These are phyloP conservation scores for Cydia pomonella DNA, from an alignment of 1,140 invertebrate genomes.

Conservation along the genomic window DNA sequence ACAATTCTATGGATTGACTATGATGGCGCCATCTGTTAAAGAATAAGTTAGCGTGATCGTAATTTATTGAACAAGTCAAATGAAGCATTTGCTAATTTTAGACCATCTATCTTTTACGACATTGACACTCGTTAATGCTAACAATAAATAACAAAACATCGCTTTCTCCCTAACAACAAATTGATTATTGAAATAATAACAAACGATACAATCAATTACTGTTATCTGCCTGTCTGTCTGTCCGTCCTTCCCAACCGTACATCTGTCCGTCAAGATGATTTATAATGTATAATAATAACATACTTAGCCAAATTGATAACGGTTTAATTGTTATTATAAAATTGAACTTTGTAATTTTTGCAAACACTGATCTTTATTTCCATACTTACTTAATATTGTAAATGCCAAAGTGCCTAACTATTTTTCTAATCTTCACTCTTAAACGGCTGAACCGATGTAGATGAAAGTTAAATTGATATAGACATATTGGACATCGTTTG, in stretches of 20 bases:
- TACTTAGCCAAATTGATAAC: slow-evolving; percentile 12
- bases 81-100: background rate
- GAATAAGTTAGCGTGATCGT: too few species aligned
- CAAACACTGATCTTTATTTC: background rate
- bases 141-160: slow-evolving; percentile 5
- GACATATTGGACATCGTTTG: too few species aligned
- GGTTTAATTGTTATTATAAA: slow-evolving; percentile 10
- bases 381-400: background rate
- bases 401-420: too few species aligned
- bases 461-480: too few species aligned
- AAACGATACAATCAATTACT: slow-evolving; percentile 16
- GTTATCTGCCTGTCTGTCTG: slow-evolving; percentile 20
- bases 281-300: slow-evolving; percentile 22
- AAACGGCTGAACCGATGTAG: background rate
- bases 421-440: too few species aligned
- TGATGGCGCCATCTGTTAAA: too few species aligned
- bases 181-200: slow-evolving; percentile 30
- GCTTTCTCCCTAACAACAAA: slow-evolving; percentile 17
- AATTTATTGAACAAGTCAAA: background rate
- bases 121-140: background rate
- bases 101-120: background rate
- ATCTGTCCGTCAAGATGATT: slow-evolving; percentile 15
- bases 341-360: background rate
- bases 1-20: too few species aligned
- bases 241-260: background rate